phyloP scores from a whole-genome alignment of 2,113 vertebrate species.

The Oryzias melastigma region DNA sequence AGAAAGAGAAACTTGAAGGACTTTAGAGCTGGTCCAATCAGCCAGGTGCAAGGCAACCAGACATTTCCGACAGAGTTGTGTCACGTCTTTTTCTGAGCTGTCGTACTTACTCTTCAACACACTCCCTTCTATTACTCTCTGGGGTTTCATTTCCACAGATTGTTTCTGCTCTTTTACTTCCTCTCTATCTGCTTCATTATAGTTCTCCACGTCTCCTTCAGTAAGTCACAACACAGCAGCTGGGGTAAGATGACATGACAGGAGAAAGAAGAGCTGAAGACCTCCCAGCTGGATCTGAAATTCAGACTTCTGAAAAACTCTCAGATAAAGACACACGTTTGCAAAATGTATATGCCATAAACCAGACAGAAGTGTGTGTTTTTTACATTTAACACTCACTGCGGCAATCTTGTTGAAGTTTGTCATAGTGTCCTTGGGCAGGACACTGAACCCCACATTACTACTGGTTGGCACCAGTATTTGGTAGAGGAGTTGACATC shows the following conservation, averaged over 20 bases:
- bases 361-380: too few relatives aligned
- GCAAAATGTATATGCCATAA: not conserved
- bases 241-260: slow-evolving; percentile 78
- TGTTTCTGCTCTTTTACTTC: slow-evolving; percentile 4
- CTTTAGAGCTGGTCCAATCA: not conserved
- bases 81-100: slow-evolving; percentile 30
- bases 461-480: too few relatives aligned
- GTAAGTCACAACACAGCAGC: slow-evolving; percentile 75
- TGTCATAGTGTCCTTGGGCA: too few relatives aligned
- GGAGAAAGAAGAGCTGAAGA: slow-evolving; percentile 79
- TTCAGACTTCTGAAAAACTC: slow-evolving; percentile 86
- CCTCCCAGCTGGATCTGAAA: slow-evolving; percentile 92
- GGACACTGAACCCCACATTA: too few relatives aligned
- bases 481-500: too few relatives aligned
- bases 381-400: too few relatives aligned
- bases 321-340: slow-evolving; percentile 65
- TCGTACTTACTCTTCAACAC: slow-evolving; percentile 10
- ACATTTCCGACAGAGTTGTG: not conserved
- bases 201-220: not conserved
- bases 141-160: slow-evolving; percentile 3
- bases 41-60: not conserved
- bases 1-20: not conserved
- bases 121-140: slow-evolving; percentile 27
- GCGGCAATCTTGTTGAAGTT: too few relatives aligned
- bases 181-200: not conserved